Conservation (phyloP, 2,888 invertebrate species). For the Amiota minor region DNA sequence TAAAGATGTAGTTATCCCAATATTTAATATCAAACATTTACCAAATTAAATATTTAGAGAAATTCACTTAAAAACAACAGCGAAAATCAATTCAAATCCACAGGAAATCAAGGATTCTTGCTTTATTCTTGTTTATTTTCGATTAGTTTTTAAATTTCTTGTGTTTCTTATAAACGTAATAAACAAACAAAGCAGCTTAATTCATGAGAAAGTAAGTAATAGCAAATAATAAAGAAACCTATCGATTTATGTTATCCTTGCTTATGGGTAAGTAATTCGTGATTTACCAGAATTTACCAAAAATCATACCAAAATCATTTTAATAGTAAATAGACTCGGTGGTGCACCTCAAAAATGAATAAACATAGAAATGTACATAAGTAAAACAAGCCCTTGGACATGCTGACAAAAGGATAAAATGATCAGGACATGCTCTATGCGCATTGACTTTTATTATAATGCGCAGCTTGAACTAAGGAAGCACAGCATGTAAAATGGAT, state of each 20-base stretch:
- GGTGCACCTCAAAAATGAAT: not conserved
- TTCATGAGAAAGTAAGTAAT: not conserved
- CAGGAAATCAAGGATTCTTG: not conserved
- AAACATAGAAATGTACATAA: not conserved
- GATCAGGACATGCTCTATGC: slow-evolving; percentile 17
- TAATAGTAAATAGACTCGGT: slow-evolving; percentile 25
- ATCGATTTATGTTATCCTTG: slow-evolving; percentile 1
- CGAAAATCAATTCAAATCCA: not conserved
- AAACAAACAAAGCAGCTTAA: slow-evolving; percentile 5
- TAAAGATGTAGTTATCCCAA: no score
- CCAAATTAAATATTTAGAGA: not conserved
- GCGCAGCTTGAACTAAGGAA: slow-evolving; percentile 2
- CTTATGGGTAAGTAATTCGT: not conserved
- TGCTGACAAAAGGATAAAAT: slow-evolving; percentile 26
- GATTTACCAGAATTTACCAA: slow-evolving; percentile 20
- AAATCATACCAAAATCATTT: slow-evolving; percentile 24
- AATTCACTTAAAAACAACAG: not conserved
- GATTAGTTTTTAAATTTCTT: not conserved
- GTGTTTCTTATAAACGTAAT: not conserved
- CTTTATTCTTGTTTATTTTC: not conserved
- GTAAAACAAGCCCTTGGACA: not conserved
- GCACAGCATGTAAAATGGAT: not conserved
- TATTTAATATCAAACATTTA: no score
- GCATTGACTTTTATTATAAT: slow-evolving; percentile 29
- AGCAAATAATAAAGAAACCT: not conserved